Conservation (phyloP, 2,797 vertebrate species). For the Catamblyrhynchus diadema region DNA sequence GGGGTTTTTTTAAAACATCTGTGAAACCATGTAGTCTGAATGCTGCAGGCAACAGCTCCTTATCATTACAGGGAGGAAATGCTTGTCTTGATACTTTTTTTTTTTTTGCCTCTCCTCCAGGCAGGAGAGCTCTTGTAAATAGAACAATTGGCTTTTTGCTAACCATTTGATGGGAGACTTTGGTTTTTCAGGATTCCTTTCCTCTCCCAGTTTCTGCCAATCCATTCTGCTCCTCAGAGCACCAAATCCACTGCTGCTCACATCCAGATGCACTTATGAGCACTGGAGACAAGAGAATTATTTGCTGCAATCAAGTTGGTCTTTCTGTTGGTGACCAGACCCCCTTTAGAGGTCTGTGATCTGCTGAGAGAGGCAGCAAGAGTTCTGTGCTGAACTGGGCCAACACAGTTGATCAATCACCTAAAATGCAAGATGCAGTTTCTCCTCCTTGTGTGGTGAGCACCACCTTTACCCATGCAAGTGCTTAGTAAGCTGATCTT, state of each 20-base stretch:
- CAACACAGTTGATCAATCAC: rapidly evolving
- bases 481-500: not conserved
- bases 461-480: not conserved
- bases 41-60: constrained; percentile 70
- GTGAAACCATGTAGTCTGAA: constrained; percentile 66
- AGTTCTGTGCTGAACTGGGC: not conserved
- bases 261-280: not conserved
- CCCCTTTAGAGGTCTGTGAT: not conserved
- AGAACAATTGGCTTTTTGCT: constrained; percentile 70
- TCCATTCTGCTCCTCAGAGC: not conserved
- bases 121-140: constrained; percentile 70
- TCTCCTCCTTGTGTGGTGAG: not conserved
- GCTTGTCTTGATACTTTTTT: constrained; percentile 63
- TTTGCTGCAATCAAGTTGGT: not conserved
- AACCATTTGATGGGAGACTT: constrained; percentile 57
- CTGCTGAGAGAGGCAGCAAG: not conserved
- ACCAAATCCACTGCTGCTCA: not conserved
- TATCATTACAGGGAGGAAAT: constrained; percentile 72
- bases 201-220: constrained; percentile 16
- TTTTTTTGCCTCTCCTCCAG: constrained; percentile 51
- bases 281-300: not conserved
- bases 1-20: constrained; percentile 45
- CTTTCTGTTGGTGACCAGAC: not conserved
- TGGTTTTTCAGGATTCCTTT: constrained; percentile 38
- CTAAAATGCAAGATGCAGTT: not conserved